Evolutionary conservation across 2,888 invertebrate species (phyloP).

Genomic region (Epinotia bilunana): DNA sequence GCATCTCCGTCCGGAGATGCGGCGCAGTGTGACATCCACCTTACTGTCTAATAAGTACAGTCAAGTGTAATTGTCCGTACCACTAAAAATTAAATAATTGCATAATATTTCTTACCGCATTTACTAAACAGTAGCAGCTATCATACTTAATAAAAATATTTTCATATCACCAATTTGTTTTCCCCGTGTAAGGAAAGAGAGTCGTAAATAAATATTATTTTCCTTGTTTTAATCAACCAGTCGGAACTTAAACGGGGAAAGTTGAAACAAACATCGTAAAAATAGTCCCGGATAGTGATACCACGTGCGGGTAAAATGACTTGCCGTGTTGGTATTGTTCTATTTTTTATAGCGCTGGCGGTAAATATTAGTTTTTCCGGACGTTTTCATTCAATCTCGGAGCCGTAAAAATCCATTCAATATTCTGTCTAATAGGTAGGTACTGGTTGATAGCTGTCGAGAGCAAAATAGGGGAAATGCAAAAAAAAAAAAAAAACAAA

Average conservation of each 20-base stretch:
- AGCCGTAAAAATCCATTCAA: constrained; percentile 7
- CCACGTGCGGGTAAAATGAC: constrained; percentile 47
- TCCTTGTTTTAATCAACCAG: constrained; percentile 61
- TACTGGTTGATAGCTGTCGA: no score
- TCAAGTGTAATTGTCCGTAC: no score
- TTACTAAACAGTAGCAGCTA: constrained; percentile 1
- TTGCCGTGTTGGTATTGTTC: constrained; percentile 44
- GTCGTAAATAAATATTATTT: constrained; percentile 52
- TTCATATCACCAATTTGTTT: constrained; percentile 41
- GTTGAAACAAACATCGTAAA: constrained; percentile 67
- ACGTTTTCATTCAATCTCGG: constrained; percentile 13
- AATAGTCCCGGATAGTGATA: constrained; percentile 52
- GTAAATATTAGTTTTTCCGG: constrained; percentile 35
- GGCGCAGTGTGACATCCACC: no score
- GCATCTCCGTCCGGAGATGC: no score
- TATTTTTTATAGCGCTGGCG: constrained; percentile 25
- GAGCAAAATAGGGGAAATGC: no score
- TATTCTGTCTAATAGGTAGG: no score
- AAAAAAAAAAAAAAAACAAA: no score
- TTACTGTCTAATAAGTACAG: no score
- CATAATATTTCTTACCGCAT: background rate
- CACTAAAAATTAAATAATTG: no score
- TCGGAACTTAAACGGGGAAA: constrained; percentile 54
- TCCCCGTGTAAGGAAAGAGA: constrained; percentile 45
- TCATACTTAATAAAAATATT: constrained; percentile 44